Evolutionary conservation across 2,113 vertebrate species (phyloP).

Genomic region (Tyrannus savana): DNA sequence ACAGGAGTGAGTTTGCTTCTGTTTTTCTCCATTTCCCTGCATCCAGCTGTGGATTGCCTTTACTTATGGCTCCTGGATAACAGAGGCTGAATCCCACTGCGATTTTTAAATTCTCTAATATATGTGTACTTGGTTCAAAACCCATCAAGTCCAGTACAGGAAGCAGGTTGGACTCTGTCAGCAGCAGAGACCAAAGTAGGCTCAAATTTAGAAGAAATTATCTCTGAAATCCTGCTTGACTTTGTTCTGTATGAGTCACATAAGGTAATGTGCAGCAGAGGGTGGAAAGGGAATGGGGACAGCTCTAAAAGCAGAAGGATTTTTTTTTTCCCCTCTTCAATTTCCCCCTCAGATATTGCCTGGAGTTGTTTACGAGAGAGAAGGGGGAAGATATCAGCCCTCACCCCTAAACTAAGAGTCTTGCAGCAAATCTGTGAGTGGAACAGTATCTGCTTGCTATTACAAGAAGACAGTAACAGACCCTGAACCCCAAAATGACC

Average conservation of each 20-base stretch:
- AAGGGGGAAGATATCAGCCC: neutral
- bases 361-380: neutral
- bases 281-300: neutral
- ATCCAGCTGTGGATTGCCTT: neutral
- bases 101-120: slow-evolving; percentile 9
- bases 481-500: neutral
- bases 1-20: neutral
- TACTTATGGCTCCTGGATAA: neutral
- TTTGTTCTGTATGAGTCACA: neutral
- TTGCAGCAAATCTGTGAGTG: neutral
- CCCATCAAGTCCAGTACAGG: neutral
- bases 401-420: neutral
- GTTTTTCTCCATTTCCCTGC: neutral
- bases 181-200: neutral
- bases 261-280: neutral
- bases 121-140: neutral
- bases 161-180: neutral
- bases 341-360: neutral
- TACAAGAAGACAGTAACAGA: neutral
- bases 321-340: neutral
- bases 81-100: neutral
- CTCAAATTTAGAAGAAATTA: slow-evolving; percentile 10
- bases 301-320: neutral
- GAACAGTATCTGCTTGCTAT: neutral
- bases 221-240: neutral